A percentile compares a stretch with the other conserved stretches of the same genome.
These are phyloP conservation scores for Microplitis manilae DNA, from an alignment of 2,888 invertebrate genomes.

Conservation along the genomic window DNA sequence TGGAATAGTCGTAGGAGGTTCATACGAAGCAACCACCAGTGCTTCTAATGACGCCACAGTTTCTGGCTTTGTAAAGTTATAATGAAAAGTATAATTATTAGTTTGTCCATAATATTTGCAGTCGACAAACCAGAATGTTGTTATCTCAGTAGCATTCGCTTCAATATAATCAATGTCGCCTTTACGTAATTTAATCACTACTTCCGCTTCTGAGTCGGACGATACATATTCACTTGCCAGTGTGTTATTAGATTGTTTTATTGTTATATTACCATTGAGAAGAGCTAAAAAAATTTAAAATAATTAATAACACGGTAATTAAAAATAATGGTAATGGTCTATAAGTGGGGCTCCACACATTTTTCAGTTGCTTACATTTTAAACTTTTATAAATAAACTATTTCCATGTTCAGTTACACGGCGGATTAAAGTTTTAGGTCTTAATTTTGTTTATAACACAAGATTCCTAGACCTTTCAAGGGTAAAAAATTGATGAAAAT, in stretches of 20 bases:
- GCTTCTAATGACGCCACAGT: conserved; percentile 79
- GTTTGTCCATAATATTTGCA: conserved; percentile 81
- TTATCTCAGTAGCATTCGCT: conserved; percentile 74
- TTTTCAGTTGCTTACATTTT: no score
- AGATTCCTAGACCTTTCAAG: no score
- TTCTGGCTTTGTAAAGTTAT: conserved; percentile 78
- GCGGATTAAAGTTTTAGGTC: no score
- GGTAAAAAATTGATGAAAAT: no score
- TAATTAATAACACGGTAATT: background rate
- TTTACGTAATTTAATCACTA: conserved; percentile 74
- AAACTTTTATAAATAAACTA: no score
- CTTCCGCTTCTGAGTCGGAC: conserved; percentile 71
- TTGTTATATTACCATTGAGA: conserved; percentile 79
- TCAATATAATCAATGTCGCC: conserved; percentile 77
- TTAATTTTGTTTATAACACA: no score
- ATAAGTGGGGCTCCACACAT: no score
- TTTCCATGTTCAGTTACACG: no score
- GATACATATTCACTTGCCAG: conserved; percentile 77
- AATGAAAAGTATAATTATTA: conserved; percentile 76
- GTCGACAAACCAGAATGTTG: conserved; percentile 86
- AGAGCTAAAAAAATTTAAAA: conserved; percentile 71
- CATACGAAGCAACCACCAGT: conserved; percentile 80
- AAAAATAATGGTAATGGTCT: no score
- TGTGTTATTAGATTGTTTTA: conserved; percentile 78
- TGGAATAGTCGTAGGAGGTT: conserved; percentile 72